A percentile compares a stretch with the other conserved stretches of the same genome.
These are phyloP conservation scores for Cyclura pinguis DNA, from an alignment of 2,797 vertebrate genomes.

Conservation along the genomic window DNA sequence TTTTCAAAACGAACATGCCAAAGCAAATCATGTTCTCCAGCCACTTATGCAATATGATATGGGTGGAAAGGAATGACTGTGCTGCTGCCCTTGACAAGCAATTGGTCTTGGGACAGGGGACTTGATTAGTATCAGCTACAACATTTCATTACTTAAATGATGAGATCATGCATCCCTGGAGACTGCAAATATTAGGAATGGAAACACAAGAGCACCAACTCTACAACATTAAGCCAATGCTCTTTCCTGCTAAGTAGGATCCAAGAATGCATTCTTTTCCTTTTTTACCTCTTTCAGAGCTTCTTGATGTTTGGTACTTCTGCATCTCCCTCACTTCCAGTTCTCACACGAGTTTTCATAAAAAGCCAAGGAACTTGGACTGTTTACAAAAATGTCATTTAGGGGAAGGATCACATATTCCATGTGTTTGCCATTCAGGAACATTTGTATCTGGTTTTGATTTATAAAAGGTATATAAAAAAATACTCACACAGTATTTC, in stretches of 20 bases:
- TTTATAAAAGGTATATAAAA: neutral
- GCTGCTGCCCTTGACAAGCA: constrained; percentile 22
- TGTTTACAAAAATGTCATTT: neutral
- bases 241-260: neutral
- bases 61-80: fast-evolving
- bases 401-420: neutral
- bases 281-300: neutral
- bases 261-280: neutral
- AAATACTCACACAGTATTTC: neutral
- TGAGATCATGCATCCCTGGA: neutral
- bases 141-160: constrained; percentile 20
- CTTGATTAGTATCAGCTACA: constrained; percentile 1
- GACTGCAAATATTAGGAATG: neutral
- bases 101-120: neutral
- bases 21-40: neutral
- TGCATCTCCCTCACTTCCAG: neutral
- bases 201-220: neutral
- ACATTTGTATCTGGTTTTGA: neutral
- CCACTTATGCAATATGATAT: constrained; percentile 4
- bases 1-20: constrained; percentile 9
- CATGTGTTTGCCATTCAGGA: neutral
- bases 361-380: no score
- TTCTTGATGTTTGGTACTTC: neutral
- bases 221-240: neutral
- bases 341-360: neutral